These are phyloP conservation scores for Sarcophaga peregrina DNA, from an alignment of 1,140 invertebrate genomes.

Conservation along the genomic window DNA sequence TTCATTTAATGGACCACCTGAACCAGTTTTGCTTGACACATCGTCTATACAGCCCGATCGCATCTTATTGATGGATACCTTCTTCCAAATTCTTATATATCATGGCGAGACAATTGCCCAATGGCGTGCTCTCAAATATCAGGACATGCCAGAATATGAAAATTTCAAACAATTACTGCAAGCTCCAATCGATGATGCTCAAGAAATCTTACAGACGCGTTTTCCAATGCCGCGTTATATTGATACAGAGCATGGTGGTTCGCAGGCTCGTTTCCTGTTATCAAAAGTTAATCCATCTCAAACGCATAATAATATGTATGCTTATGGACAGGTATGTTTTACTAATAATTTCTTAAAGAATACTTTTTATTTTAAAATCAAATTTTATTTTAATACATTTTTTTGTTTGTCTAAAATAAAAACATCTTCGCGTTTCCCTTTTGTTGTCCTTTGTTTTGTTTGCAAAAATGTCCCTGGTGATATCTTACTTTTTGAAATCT, in stretches of 20 bases:
- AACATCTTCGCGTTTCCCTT: conserved; percentile 33
- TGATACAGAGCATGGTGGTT: conserved; percentile 98
- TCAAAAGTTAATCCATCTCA: conserved; percentile 99
- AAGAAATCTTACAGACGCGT: conserved; percentile 92
- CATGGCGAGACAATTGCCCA: conserved; percentile 99
- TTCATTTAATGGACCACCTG: conserved; percentile 96
- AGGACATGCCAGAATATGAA: conserved; percentile 96
- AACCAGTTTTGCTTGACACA: conserved; percentile 96
- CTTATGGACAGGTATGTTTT: conserved; percentile 81
- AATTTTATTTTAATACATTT: conserved; percentile 52
- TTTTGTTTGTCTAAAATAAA: conserved; percentile 45
- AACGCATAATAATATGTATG: conserved; percentile 99
- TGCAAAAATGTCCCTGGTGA: conserved; percentile 19
- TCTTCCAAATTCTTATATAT: conserved; percentile 99
- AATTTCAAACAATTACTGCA: conserved; percentile 96
- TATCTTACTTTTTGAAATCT: background rate
- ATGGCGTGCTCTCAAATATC: conserved; percentile 94
- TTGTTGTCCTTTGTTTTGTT: conserved; percentile 34
- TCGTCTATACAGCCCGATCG: conserved; percentile 97
- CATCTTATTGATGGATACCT: conserved; percentile 99
- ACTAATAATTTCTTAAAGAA: background rate
- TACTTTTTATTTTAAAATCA: conserved; percentile 45
- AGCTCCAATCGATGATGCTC: conserved; percentile 96
- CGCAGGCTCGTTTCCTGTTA: conserved; percentile 96
- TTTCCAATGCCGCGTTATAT: conserved; percentile 99